Conservation (phyloP, 2,797 vertebrate genomes). For the Acrocephalus scirpaceus region DNA sequence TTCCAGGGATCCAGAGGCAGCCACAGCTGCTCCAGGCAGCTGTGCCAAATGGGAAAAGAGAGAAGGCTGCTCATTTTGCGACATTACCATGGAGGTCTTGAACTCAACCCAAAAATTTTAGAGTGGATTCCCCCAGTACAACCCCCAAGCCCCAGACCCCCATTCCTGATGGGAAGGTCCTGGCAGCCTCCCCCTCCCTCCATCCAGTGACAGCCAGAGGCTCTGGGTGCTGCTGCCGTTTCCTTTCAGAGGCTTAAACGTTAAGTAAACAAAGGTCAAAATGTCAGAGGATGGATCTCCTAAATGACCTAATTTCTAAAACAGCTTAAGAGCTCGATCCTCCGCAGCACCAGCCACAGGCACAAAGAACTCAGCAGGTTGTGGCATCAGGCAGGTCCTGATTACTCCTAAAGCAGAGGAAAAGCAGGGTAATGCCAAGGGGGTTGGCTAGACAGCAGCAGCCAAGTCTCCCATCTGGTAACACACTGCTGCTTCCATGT, state of each 20-base stretch:
- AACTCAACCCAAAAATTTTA: not conserved
- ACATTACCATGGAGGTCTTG: not conserved
- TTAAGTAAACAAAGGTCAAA: conserved; percentile 74
- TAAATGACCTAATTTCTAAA: conserved; percentile 71
- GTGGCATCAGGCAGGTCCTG: not conserved
- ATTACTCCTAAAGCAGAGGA: not conserved
- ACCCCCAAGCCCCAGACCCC: not conserved
- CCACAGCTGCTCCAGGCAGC: not conserved
- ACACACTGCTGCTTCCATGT: rapidly evolving
- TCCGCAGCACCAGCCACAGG: rapidly evolving
- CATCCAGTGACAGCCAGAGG: not conserved
- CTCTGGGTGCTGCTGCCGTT: not conserved
- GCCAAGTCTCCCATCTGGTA: not conserved
- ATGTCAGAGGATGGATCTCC: conserved; percentile 52
- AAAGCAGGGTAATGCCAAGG: not conserved
- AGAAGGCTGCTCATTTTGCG: not conserved
- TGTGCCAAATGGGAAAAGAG: not conserved
- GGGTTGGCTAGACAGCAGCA: not conserved
- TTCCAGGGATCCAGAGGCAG: not conserved
- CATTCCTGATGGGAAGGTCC: rapidly evolving
- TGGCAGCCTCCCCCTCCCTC: not conserved
- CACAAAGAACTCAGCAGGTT: not conserved
- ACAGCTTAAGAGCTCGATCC: conserved; percentile 52
- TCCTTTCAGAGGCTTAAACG: conserved; percentile 49
- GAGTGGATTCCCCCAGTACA: not conserved